Evolutionary conservation across 2,888 invertebrate genomes (phyloP).

Genomic region (Euphydryas editha): DNA sequence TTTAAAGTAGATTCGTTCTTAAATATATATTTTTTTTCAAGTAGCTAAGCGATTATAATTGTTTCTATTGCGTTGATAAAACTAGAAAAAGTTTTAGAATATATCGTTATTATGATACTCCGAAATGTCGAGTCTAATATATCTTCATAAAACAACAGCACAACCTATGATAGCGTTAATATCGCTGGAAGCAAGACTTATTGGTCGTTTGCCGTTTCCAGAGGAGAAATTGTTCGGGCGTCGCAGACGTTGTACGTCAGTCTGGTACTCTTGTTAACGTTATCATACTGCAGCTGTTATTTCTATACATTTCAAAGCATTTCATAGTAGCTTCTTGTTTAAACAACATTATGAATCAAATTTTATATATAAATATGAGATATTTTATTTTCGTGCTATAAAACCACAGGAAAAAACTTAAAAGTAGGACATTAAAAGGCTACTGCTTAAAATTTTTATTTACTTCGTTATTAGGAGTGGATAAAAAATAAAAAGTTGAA

Average conservation of each 20-base stretch:
- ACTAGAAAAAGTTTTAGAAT: not conserved
- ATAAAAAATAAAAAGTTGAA: constrained; percentile 8
- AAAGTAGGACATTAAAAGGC: not conserved
- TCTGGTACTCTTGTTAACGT: constrained; percentile 25
- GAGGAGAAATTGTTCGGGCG: constrained; percentile 66
- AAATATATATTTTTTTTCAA: no score
- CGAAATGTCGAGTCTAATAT: constrained; percentile 59
- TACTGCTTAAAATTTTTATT: not conserved
- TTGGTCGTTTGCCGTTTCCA: constrained; percentile 78
- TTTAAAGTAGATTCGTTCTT: no score
- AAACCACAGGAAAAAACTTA: no score
- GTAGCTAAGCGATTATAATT: no score
- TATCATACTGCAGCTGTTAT: not conserved
- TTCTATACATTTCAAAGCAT: not conserved
- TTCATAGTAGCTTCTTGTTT: no score
- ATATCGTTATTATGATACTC: constrained; percentile 6
- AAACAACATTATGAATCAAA: no score
- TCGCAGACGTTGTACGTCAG: constrained; percentile 39
- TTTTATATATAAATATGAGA: no score
- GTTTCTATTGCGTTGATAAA: no score
- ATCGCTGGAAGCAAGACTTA: constrained; percentile 81
- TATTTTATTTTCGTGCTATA: no score
- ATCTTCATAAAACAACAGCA: constrained; percentile 80
- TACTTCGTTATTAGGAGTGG: not conserved
- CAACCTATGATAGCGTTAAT: constrained; percentile 83